A percentile compares a stretch with the other conserved stretches of the same genome.
phyloP scores from a whole-genome alignment of 2,888 invertebrate species.

The Clepsis dumicolana region DNA sequence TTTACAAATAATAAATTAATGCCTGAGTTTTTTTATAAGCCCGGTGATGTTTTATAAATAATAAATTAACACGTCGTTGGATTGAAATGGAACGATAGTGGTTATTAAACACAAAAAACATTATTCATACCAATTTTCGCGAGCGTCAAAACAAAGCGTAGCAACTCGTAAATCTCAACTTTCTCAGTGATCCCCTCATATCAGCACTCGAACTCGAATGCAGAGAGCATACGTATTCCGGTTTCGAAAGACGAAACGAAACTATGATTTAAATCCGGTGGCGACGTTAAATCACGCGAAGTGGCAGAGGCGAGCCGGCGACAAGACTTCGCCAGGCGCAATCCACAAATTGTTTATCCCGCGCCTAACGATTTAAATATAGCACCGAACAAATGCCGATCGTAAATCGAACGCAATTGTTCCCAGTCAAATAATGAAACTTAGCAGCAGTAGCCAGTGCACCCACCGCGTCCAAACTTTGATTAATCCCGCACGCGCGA shows the following conservation, averaged over 20 bases:
- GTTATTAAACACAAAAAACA: not conserved
- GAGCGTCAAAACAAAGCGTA: conserved; percentile 63
- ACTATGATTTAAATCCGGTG: conserved; percentile 78
- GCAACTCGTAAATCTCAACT: conserved; percentile 68
- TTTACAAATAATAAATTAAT: not conserved
- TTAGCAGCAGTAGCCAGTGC: conserved; percentile 65
- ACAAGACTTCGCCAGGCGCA: conserved; percentile 76
- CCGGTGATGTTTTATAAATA: not conserved
- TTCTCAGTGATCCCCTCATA: conserved; percentile 61
- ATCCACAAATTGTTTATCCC: conserved; percentile 83
- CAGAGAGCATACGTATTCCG: conserved; percentile 72
- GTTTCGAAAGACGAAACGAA: conserved; percentile 67
- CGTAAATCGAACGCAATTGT: conserved; percentile 83
- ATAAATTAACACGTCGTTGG: not conserved
- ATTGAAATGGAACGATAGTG: not conserved
- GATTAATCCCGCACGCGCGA: conserved; percentile 68
- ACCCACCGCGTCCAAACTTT: conserved; percentile 65
- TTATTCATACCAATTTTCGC: conserved; percentile 34
- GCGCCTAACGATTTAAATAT: conserved; percentile 84
- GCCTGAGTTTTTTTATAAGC: not conserved
- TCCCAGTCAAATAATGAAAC: conserved; percentile 77
- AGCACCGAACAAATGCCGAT: conserved; percentile 81
- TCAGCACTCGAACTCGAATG: conserved; percentile 64
- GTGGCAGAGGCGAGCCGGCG: conserved; percentile 72
- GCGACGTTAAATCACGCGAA: conserved; percentile 79